These are phyloP conservation scores for Glaucomys volans DNA, from an alignment of 2,113 vertebrate species.

Conservation along the genomic window DNA sequence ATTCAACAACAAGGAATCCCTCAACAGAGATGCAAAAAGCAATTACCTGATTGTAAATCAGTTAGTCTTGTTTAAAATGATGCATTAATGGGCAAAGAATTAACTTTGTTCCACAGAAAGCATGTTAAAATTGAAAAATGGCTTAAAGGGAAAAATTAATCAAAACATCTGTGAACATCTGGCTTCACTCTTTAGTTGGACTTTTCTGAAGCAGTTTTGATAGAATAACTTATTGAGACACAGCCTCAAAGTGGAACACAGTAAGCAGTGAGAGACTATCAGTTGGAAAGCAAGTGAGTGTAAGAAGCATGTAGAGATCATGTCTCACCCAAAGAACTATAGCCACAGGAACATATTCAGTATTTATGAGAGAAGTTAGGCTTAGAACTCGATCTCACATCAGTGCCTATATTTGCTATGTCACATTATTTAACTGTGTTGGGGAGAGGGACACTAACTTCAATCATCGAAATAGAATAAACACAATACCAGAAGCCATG, in stretches of 20 bases:
- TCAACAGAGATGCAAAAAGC: background rate
- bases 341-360: background rate
- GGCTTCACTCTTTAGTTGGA: slow-evolving; percentile 25
- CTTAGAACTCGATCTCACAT: background rate
- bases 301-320: background rate
- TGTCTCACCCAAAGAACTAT: background rate
- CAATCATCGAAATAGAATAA: background rate
- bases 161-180: slow-evolving; percentile 54
- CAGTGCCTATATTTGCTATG: background rate
- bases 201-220: slow-evolving; percentile 48
- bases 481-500: background rate
- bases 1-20: background rate
- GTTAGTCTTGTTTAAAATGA: slow-evolving; percentile 20
- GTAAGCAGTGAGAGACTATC: background rate
- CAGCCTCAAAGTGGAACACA: background rate
- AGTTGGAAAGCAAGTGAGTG: background rate
- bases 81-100: background rate
- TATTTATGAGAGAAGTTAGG: background rate
- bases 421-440: background rate
- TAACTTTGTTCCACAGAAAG: slow-evolving; percentile 9
- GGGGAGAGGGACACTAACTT: background rate
- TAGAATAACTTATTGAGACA: background rate
- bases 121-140: slow-evolving; percentile 53
- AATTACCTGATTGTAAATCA: background rate
- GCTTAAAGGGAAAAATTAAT: slow-evolving; percentile 39